Base-by-base conservation (phyloP, 2,888 invertebrate species). In the Pseudoips prasinana region DNA sequence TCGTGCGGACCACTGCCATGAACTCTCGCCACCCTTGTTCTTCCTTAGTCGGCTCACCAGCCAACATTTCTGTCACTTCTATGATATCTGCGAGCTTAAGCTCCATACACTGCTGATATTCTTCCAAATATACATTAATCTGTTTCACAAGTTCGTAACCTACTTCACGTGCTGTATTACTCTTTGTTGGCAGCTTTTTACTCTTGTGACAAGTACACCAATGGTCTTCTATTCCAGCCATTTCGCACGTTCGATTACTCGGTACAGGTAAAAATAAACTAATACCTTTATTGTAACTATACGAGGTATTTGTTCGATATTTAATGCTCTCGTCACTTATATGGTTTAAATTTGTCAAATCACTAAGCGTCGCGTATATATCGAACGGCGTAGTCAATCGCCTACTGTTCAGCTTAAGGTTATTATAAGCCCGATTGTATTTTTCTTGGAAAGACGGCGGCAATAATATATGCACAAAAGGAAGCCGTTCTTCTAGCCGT, bases 191-290 rank as follows among this genome's bases (percentile, higher is more conserved):
- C 8, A 95, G 64, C 46, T 91, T 90, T 29, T 79, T 80, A 31
- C 92, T 92, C 37, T 90, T 90, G 62, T 95, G 94, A 53, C 98
- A 98, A 10, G 96, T 94, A 73, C 98, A 98, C 94, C 95, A 98
- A 69, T 96, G 95, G 11, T 93, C 92, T 0, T 93, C 92, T 38
- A 98, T 95, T 1, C 90, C 92, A 0, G 97, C 97, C 40, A 89
- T 84, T 29, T 90, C 85, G 67, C 98, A 98, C 0, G 94, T 95
- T 25, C 98, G 88, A 33, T 91, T 89, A 22, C 69, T 73, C 0
- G 95, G 93, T 39, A 98, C 90, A 0, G 92, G 91, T 10, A 92
- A 75, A 70, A 98, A 96, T 27, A 96, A 89, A 72, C 96, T 96
- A 4, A 94, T 92, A 1, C 94, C 92, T 30, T 92, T 86, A 4